Evolutionary conservation across 2,797 vertebrate genomes (phyloP), one percentile per base, ranked within the genome.

Genomic region (Cryptoblepharus egeriae): DNA sequence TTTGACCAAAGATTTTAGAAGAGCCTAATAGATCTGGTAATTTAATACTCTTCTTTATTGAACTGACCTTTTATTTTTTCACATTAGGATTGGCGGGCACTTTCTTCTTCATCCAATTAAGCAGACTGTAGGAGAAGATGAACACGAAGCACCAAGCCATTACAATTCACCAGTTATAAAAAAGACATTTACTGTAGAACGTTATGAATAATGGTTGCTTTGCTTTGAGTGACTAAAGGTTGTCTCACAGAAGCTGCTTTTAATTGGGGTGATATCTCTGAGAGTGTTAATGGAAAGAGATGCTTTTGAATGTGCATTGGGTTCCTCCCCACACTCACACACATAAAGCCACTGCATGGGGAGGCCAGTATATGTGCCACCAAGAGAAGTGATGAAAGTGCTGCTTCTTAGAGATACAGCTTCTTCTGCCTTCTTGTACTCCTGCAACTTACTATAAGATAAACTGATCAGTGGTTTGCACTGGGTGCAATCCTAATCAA

Each of bases 31-130:
- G 45, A 73, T 77, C 55, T 61, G 45, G 15, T 63, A 82, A 70
- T 77, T 77, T 63, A 72, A 78, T 60, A 58, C 61, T 28, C 58
- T 78, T 61, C 74, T 45, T 55, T 73, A 73, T 52, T 45, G 28
- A 42, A 58, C 4, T 60, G 76, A 74, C 60, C 42, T 67, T 67
- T 73, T 72, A 80, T 52, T 73, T 63, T 49, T 57, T 24, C n/a
- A 67, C 52, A 42, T 78, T 78, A 65, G 61, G 63, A 45, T 58
- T 78, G n/a, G 37, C 39, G 78, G n/a, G 55, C 52, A 58, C 42
- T 68, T 57, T 57, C 20, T 72, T 52, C 69, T 30, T 67, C 28
- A 58, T 22, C 61, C 82, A 83, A 73, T 83, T 83, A 83, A 78
- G 61, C 37, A 45, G 61, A 13, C 35, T 10, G 15, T 32, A 67